Conservation (phyloP, 2,113 vertebrate species). For the Rhadina sibilatrix region DNA sequence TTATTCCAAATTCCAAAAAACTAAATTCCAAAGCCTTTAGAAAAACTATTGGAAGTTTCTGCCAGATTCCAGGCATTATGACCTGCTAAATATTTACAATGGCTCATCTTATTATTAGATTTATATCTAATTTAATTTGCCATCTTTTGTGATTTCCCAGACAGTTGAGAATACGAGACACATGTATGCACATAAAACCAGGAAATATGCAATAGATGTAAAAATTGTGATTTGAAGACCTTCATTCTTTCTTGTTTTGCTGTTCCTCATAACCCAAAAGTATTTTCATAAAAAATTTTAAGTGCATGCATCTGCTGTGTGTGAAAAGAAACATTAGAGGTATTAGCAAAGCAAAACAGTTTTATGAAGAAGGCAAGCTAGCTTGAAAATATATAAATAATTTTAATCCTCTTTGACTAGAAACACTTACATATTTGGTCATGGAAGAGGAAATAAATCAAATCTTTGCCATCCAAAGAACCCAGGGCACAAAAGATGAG, state of each 20-base stretch:
- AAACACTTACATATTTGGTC: background rate
- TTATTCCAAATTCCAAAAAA: too few species aligned
- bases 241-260: background rate
- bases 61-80: background rate
- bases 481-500: background rate
- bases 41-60: background rate
- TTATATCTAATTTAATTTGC: background rate
- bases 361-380: background rate
- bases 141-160: background rate
- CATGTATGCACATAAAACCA: background rate
- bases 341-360: background rate
- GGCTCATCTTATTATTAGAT: background rate
- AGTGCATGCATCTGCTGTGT: background rate
- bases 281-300: background rate
- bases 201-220: background rate
- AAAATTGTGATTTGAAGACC: background rate
- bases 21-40: background rate
- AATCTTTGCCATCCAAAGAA: background rate
- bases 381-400: background rate
- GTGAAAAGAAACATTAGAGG: background rate
- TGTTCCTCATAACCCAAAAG: background rate
- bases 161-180: background rate
- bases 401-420: background rate
- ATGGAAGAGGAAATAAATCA: background rate
- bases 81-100: background rate